Evolutionary conservation across 1,140 invertebrate species (phyloP), one percentile per base, ranked within the genome.

Genomic region (Cephus cinctus): DNA sequence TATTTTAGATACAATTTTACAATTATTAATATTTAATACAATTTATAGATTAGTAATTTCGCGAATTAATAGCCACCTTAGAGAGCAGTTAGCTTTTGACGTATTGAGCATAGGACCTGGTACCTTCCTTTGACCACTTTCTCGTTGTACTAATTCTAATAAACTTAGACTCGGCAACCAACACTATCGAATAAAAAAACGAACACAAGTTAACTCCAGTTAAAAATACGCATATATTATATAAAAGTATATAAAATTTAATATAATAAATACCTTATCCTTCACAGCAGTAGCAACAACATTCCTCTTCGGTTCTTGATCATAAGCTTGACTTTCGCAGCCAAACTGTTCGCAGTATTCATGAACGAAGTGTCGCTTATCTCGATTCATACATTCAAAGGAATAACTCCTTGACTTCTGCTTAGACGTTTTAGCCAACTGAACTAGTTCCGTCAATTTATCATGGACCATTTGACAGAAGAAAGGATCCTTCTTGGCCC

Each of bases 291-390:
- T 97, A 4, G 89, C 94, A 18, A 97, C 91, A 8, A 98, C 87
- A 78, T 96, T 98, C 47, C 93, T 81, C 65, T 96, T 96, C 0
- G 94, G 95, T 69, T 98, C 94, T 20, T 87, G 83, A 77, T 98
- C 96, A 68, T 96, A 96, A 35, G 93, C 91, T 35, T 92, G 85
- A 50, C 92, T 93, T 64, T 94, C 86, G 59, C 93, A 92, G 2
- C 94, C 93, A 80, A 98, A 98, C 68, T 92, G 90, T 64, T 94
- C 89, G 52, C 92, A 95, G 60, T 94, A 84, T 65, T 98, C 95
- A 70, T 97, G 95, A 5, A 98, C 84, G 57, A 97, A 86, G 42
- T 83, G 80, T 8, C 96, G 80, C 65, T 96, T 94, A 48, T 94
- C 90, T 11, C 89, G 80, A 65, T 94, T 96, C 92, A 97, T 96